phyloP scores from a whole-genome alignment of 1,140 invertebrate genomes.

The Leucophenga varia region DNA sequence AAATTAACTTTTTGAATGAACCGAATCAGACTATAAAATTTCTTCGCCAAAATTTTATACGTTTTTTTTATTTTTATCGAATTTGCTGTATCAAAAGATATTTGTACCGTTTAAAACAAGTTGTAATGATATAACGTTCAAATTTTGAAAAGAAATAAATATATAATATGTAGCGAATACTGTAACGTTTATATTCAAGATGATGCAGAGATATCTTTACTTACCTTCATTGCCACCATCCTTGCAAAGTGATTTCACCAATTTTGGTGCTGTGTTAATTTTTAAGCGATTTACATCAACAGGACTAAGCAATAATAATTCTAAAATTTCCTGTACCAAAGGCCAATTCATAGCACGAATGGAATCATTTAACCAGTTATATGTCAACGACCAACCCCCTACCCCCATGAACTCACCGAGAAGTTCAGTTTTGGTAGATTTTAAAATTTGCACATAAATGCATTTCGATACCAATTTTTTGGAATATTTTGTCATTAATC shows the following conservation, averaged over 20 bases:
- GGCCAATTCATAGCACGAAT: constrained; percentile 81
- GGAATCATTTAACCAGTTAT: constrained; percentile 85
- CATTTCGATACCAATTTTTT: constrained; percentile 95
- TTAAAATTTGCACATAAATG: constrained; percentile 91
- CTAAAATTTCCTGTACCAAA: constrained; percentile 80
- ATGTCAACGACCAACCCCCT: constrained; percentile 87
- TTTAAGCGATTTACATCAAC: constrained; percentile 87
- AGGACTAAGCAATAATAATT: constrained; percentile 79
- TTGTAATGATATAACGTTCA: too few species aligned
- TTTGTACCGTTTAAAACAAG: too few species aligned
- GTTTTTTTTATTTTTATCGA: too few species aligned
- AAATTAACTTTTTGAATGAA: too few species aligned
- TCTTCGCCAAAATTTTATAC: background rate
- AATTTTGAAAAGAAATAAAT: constrained; percentile 10
- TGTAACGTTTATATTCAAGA: background rate
- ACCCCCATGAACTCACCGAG: constrained; percentile 85
- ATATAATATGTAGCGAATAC: constrained; percentile 2
- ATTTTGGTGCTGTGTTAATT: constrained; percentile 86
- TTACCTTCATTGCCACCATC: constrained; percentile 76
- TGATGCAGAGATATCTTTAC: too few species aligned
- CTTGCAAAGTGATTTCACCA: constrained; percentile 86
- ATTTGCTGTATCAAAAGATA: too few species aligned
- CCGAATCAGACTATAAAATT: constrained; percentile 3
- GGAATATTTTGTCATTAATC: constrained; percentile 93
- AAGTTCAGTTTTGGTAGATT: constrained; percentile 81